Percentiles rank a stretch among this genome's conserved stretches.
Evolutionary conservation across 2,113 vertebrate species (phyloP).

Genomic region (Morone chrysops): DNA sequence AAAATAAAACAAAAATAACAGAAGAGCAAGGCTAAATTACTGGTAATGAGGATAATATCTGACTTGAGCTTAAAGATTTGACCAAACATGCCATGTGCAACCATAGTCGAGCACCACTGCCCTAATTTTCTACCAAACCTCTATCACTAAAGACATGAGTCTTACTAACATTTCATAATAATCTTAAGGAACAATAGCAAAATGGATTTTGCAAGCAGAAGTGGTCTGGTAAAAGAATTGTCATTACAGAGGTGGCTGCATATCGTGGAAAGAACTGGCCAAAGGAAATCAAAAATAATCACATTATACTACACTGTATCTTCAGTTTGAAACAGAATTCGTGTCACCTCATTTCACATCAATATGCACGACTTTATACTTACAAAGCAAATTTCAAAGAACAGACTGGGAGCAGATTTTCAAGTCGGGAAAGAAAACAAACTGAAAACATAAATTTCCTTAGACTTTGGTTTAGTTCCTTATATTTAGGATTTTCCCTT

Average conservation of each 20-base stretch:
- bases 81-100: constrained; percentile 73
- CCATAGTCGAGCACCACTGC: constrained; percentile 47
- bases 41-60: constrained; percentile 54
- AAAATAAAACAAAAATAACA: constrained; percentile 65
- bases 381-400: constrained; percentile 22
- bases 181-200: constrained; percentile 40
- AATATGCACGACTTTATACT: constrained; percentile 26
- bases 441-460: constrained; percentile 54
- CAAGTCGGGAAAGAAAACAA: constrained; percentile 26
- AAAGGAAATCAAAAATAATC: constrained; percentile 46
- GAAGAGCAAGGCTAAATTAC: constrained; percentile 62
- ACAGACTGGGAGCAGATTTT: constrained; percentile 26
- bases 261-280: constrained; percentile 66
- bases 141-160: constrained; percentile 40
- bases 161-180: constrained; percentile 39
- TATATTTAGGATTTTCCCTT: constrained; percentile 54
- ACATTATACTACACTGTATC: constrained; percentile 12
- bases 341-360: constrained; percentile 35
- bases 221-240: constrained; percentile 47
- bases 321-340: constrained; percentile 31
- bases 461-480: constrained; percentile 73
- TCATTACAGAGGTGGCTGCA: constrained; percentile 53
- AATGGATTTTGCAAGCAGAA: constrained; percentile 55
- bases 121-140: constrained; percentile 53
- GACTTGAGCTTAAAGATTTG: constrained; percentile 63